phyloP scores from a whole-genome alignment of 2,113 vertebrate genomes.

The Gila orcuttii region DNA sequence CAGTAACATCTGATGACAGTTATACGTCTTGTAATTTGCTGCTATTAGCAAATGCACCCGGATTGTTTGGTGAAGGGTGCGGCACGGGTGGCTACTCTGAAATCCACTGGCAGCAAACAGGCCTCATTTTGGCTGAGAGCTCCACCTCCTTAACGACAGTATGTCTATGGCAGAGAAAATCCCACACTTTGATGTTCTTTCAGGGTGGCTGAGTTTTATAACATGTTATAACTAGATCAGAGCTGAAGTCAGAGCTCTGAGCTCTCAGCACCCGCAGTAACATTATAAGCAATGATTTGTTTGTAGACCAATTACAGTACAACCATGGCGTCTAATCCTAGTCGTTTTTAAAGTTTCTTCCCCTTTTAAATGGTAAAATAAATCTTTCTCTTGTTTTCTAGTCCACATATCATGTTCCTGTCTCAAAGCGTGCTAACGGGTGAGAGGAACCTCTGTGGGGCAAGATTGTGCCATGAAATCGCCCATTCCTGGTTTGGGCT shows the following conservation, averaged over 20 bases:
- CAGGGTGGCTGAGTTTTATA: conserved; percentile 42
- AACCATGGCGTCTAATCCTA: neutral
- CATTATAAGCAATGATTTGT: conserved; percentile 34
- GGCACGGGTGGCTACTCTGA: conserved; percentile 44
- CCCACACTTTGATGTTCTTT: conserved; percentile 57
- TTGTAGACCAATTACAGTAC: neutral
- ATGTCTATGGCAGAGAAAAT: conserved; percentile 55
- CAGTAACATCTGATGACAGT: neutral
- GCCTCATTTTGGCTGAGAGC: conserved; percentile 57
- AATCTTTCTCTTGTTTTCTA: conserved; percentile 57
- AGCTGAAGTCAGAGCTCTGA: conserved; percentile 22
- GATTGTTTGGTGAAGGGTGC: conserved; percentile 52
- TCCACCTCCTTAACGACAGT: conserved; percentile 69
- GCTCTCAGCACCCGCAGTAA: conserved; percentile 13
- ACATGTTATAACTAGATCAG: conserved; percentile 53
- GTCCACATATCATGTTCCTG: conserved; percentile 94
- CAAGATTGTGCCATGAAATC: conserved; percentile 93
- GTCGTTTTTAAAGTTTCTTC: conserved; percentile 4
- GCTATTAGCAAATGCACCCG: conserved; percentile 49
- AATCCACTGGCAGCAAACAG: conserved; percentile 53
- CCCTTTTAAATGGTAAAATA: conserved; percentile 7
- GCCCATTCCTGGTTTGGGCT: conserved; percentile 97
- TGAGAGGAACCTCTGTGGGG: conserved; percentile 81
- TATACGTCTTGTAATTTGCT: conserved; percentile 49
- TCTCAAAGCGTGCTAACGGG: conserved; percentile 86